phyloP scores from a whole-genome alignment of 2,113 vertebrate species.

The Otocyon megalotis region DNA sequence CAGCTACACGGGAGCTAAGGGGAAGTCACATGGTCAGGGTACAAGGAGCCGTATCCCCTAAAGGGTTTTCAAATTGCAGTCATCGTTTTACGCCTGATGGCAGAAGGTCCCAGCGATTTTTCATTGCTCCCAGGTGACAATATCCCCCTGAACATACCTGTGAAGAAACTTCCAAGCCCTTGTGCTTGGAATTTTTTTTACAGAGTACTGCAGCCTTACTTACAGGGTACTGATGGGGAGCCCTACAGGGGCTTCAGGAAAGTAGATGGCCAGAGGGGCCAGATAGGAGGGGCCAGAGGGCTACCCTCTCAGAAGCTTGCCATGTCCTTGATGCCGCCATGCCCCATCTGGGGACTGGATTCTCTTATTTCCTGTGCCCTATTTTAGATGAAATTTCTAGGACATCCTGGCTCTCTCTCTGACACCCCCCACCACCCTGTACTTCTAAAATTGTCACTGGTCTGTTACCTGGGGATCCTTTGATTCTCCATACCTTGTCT shows the following conservation, averaged over 20 bases:
- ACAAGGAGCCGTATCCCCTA: neutral
- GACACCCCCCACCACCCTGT: neutral
- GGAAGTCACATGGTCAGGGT: neutral
- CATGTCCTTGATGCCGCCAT: neutral
- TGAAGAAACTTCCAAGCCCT: neutral
- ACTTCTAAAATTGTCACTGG: constrained; percentile 60
- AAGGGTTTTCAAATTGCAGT: neutral
- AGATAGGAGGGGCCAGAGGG: neutral
- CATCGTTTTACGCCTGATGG: neutral
- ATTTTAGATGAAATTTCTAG: constrained; percentile 66
- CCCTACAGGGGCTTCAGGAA: neutral
- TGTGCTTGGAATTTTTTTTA: neutral
- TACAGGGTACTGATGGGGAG: no score
- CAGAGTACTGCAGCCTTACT: neutral
- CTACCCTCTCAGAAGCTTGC: neutral
- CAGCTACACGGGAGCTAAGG: neutral
- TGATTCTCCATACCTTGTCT: neutral
- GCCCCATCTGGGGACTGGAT: neutral
- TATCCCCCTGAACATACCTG: neutral
- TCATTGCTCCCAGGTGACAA: neutral
- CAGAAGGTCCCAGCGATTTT: neutral
- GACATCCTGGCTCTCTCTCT: neutral
- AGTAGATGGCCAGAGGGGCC: neutral
- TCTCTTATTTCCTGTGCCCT: neutral
- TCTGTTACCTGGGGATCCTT: constrained; percentile 51